Evolutionary conservation across 2,888 invertebrate genomes (phyloP), one percentile per base, ranked within the genome.

Genomic region (Cosmorhoe ocellata): DNA sequence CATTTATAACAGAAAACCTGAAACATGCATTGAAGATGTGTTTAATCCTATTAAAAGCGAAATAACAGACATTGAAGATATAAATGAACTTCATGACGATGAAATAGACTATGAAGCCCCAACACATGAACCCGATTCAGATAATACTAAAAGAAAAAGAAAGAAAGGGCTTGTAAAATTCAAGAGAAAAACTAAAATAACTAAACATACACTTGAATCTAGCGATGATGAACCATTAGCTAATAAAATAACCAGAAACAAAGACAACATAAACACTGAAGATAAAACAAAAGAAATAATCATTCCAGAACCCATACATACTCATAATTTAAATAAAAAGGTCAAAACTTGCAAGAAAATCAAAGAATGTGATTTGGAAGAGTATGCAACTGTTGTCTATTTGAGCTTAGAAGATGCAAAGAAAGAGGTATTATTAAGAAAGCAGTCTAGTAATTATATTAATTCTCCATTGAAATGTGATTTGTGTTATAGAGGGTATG

Each of bases 401-500:
- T 47, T 77, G 31, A 71, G 63, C 1, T 61, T 61, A 10, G 74
- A 76, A 31, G 73, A 75, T 11, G 75, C 77, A 2, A 65, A 46
- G 43, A 64, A 62, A 9, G 77, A 77, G 50, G 50, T 77, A 2
- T 44, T 71, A 8, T 44, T 69, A 22, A 67, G 76, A 54, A 77
- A 72, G 53, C 68, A 74, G 24, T 66, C 76, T 1, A 66, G 53
- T 50, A 77, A 77, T 54, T 77, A 73, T 31, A 69, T 64, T 28
- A 63, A 56, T n/a, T 66, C 67, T 8, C 57, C 58, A 0, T 74
- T 61, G 22, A 77, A 75, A 53, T 77, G 76, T 61, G 63, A 69
- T n/a, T 52, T 70, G 26, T 77, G 76, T 27, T 77, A 58, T 32
- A 67, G 71, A 59, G 77, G 74, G 0, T 77, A 61, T 58, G 69